phyloP scores from a whole-genome alignment of 2,113 vertebrate genomes.

The Phylloscopus trochiloides region DNA sequence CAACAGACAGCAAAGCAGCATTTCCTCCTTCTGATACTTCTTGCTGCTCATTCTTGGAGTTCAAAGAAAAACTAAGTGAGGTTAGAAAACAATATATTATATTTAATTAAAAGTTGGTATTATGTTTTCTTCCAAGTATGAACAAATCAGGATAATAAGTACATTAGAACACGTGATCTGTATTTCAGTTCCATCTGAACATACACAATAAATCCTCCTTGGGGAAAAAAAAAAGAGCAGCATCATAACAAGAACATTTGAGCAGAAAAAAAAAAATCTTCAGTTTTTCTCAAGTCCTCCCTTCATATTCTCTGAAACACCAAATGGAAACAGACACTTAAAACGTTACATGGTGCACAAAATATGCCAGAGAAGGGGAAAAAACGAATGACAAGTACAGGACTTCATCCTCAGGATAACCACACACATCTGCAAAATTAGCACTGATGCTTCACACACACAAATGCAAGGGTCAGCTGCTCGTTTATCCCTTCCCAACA shows the following conservation, averaged over 20 bases:
- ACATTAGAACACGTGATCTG: neutral
- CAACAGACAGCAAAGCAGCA: accelerated
- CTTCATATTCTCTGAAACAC: neutral
- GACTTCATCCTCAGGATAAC: neutral
- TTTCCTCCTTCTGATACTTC: neutral
- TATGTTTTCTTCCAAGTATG: neutral
- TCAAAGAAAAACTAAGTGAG: conserved; percentile 14
- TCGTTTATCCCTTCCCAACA: neutral
- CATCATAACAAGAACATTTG: neutral
- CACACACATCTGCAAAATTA: neutral
- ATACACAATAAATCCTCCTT: neutral
- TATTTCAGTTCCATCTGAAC: neutral
- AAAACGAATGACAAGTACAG: neutral
- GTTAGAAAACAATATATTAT: conserved; percentile 41
- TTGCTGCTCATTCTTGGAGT: neutral
- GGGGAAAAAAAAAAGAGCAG: neutral
- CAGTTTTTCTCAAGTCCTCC: neutral
- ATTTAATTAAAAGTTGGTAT: conserved; percentile 40
- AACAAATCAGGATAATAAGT: neutral
- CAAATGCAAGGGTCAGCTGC: neutral
- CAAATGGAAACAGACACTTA: neutral
- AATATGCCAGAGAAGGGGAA: neutral
- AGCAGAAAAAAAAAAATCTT: neutral
- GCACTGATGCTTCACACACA: neutral
- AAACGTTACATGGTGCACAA: neutral